Conservation (phyloP, 2,888 invertebrate species). For the Anagyrus pseudococci region DNA sequence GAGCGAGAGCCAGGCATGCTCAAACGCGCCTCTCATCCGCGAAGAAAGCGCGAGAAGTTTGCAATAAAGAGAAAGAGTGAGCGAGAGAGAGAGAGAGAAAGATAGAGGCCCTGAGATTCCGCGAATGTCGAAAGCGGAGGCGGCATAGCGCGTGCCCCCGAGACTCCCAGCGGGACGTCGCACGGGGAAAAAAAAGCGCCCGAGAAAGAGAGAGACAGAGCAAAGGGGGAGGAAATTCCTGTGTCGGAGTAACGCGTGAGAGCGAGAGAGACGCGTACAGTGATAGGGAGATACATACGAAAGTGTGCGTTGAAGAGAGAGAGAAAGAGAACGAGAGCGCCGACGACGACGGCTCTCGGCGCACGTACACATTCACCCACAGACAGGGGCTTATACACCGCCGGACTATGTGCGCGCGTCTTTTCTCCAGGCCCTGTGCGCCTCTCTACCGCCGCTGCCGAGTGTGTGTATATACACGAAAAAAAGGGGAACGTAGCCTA, state of each 20-base stretch:
- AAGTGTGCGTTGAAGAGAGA: constrained; percentile 18
- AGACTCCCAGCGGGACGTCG: not conserved
- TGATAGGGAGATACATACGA: not conserved
- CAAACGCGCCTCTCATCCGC: not conserved
- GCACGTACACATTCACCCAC: not conserved
- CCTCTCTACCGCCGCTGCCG: no score
- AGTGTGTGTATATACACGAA: no score
- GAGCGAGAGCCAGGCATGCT: no score
- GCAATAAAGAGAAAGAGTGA: not conserved
- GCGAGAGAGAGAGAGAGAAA: no score
- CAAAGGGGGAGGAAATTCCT: constrained; percentile 30
- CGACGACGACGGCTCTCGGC: not conserved
- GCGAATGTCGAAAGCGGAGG: constrained; percentile 14
- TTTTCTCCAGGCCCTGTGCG: not conserved
- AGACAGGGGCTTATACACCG: not conserved
- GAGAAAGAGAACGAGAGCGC: constrained; percentile 23
- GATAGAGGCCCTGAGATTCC: constrained; percentile 6
- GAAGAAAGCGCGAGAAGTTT: no score
- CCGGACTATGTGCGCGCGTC: not conserved
- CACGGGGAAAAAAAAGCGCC: constrained; percentile 6
- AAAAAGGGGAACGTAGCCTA: no score
- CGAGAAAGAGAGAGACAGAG: constrained; percentile 17
- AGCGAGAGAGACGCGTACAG: not conserved
- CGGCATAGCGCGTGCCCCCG: not conserved
- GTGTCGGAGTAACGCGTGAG: constrained; percentile 14